A percentile compares a stretch with the other conserved stretches of the same genome.
Conservation (phyloP, 2,113 vertebrate species). For the Clarias magur region DNA sequence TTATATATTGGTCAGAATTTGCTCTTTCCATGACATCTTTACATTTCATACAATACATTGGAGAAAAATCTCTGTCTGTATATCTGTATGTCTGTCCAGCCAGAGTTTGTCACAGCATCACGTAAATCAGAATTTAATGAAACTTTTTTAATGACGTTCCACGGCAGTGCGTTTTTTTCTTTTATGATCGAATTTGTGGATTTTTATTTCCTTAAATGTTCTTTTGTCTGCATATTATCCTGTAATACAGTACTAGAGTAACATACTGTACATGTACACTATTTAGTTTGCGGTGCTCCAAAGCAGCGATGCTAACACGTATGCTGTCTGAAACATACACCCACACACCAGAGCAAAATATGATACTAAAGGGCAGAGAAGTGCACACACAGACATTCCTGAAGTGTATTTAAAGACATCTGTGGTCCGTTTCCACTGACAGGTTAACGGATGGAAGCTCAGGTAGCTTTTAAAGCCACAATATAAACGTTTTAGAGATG, state of each 20-base stretch:
- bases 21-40: no score
- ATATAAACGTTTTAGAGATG: slow-evolving; percentile 23
- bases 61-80: no score
- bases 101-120: no score
- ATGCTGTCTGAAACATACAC: neutral
- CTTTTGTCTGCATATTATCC: neutral
- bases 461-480: slow-evolving; percentile 26
- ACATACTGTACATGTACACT: neutral
- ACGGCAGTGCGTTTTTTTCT: neutral
- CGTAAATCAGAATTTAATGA: no score
- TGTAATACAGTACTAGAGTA: neutral
- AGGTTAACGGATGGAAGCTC: slow-evolving; percentile 29
- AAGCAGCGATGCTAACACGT: neutral
- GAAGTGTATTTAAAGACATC: slow-evolving; percentile 41
- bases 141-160: neutral
- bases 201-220: neutral
- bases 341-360: neutral
- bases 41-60: no score
- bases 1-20: no score
- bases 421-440: slow-evolving; percentile 29
- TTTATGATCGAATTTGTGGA: neutral
- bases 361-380: neutral
- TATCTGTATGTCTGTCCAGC: no score
- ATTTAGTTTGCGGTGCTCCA: neutral
- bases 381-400: slow-evolving; percentile 4